phyloP scores from a whole-genome alignment of 2,888 invertebrate species.

The Parnassius glacialis region DNA sequence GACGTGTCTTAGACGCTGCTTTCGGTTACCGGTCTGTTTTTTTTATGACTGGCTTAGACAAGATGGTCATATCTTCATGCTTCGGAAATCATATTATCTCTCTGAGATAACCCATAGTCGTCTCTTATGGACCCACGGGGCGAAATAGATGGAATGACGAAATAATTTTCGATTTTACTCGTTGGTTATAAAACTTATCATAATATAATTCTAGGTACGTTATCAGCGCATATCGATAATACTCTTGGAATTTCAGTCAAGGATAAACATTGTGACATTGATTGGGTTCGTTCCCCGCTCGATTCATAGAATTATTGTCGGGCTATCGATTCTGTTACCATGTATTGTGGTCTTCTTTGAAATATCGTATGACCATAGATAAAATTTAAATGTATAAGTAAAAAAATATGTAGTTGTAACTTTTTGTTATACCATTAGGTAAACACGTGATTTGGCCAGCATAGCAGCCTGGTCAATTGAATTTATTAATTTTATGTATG shows the following conservation, averaged over 20 bases:
- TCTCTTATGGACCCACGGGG: no score
- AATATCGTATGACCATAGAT: constrained; percentile 1
- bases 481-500: no score
- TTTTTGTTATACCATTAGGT: neutral
- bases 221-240: constrained; percentile 27
- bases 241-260: constrained; percentile 30
- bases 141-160: no score
- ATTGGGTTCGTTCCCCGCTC: constrained; percentile 31
- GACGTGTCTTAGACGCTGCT: no score
- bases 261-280: constrained; percentile 31
- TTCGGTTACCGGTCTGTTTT: no score
- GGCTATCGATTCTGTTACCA: constrained; percentile 28
- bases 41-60: no score
- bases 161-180: neutral
- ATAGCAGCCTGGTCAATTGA: no score
- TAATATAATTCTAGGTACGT: constrained; percentile 23
- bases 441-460: no score
- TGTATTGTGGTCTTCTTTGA: constrained; percentile 22
- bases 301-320: constrained; percentile 33
- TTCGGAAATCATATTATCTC: no score
- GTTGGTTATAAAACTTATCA: constrained; percentile 17
- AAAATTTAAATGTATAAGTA: neutral
- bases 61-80: no score
- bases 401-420: no score
- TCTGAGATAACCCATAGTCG: no score